Base-by-base conservation (phyloP, 2,888 invertebrate genomes). In the Machimus atricapillus region DNA sequence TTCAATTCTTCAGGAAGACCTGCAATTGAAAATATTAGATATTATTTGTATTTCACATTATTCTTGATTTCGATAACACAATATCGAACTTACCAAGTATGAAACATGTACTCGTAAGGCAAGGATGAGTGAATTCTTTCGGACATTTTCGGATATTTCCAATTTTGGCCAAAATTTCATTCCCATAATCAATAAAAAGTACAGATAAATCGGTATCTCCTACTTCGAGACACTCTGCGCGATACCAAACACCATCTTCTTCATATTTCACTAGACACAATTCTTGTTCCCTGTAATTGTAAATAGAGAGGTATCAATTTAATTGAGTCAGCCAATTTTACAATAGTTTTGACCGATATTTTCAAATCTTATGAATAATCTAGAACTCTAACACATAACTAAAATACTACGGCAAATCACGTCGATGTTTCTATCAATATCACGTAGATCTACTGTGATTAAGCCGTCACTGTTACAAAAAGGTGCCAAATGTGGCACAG, bases 191-290 rank as follows among this genome's bases (percentile, higher is more conserved):
- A 19, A 92, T 88, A 77, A 92, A 92, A 6, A 90, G 86, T 66
- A 92, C 91, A 34, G 91, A 90, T 0, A 92, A 92, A 88, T 91
- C 88, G 0, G 92, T 92, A 90, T 92, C 92, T 23, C 92, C 92
- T 1, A 90, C 88, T 87, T 92, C 92, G 85, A 92, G 76, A 85
- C 91, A 91, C 56, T 90, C 78, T 0, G 91, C 92, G 2, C 92
- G 91, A 89, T 91, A 91, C 92, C 92, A 92, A 3, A 12, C 34
- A 4, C 89, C 90, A 27, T 90, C 90, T 12, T 88, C 88, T 77
- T 87, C 89, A 9, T 86, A 86, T 46, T 91, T 90, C 7, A 91
- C 92, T 40, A 92, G 89, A 85, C 92, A 92, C 12, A 92, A 88
- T 86, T 91, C 90, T 34, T 90, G 86, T 52, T 89, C 87, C 58